Base-by-base conservation (phyloP, 2,797 vertebrate genomes). In the Esox masquinongy region DNA sequence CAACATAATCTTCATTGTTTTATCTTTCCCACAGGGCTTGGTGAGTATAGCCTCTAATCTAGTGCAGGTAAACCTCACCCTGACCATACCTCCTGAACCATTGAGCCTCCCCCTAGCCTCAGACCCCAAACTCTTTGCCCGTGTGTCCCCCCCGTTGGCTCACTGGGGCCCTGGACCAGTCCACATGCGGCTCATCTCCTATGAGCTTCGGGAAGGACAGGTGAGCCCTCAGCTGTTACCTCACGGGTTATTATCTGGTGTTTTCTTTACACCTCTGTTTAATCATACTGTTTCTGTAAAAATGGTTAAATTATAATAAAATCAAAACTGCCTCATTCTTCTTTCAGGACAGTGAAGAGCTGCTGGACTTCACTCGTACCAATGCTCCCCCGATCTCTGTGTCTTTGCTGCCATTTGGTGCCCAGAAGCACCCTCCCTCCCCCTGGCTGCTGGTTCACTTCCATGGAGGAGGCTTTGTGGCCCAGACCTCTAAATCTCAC, bases 301-400 rank as follows among this genome's bases (percentile, higher is more conserved):
- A 8, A 68, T 3, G 56, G 12, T 31, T 17, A 74, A 69, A 61
- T 61, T 61, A 14, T 61, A 24, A 24, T 14, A 12, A 11, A 24
- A 24, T 15, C 16, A n/a, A 19, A 31, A 50, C 4, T 51, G 1
- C 29, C 22, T 39, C 53, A 17, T 22, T 6, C 68, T 39, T 7
- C 50, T 15, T 29, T 34, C 36, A 97, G 97, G 94, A 97, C 87
- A 97, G 94, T n/a, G 90, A 95, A 50, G 94, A 94, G 67, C 90
- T 97, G 68, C 79, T 82, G 24, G 73, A 76, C 1, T 88, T 95
- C 36, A 89, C 90, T 47, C 92, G 90, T 1, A 74, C 89, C 0
- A 92, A 95, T 22, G 92, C 92, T 3, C 76, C 88, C 12, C 82
- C 94, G 0, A 63, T 93, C 70, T 76, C 89, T 14, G 78, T 92